These are phyloP conservation scores for Muscicapa comitata DNA, from an alignment of 2,797 vertebrate species.

Conservation along the genomic window DNA sequence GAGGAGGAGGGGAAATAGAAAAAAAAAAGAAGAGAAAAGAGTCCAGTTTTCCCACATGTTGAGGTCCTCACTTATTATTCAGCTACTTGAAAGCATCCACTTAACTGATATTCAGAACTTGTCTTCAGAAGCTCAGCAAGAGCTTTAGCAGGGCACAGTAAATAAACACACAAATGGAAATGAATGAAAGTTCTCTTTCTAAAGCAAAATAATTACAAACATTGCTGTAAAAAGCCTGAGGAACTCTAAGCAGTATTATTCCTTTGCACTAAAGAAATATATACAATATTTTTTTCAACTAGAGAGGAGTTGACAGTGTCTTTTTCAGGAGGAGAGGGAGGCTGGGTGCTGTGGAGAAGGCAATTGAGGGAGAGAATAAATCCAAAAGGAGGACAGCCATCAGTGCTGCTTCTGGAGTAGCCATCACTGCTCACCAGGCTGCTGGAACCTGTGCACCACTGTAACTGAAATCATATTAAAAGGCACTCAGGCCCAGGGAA, in stretches of 20 bases:
- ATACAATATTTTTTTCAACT: neutral
- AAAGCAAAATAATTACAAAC: neutral
- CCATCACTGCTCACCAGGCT: neutral
- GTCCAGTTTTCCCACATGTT: neutral
- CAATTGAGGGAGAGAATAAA: neutral
- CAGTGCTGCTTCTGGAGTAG: neutral
- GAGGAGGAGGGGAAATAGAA: no score
- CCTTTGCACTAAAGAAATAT: neutral
- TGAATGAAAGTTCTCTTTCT: neutral
- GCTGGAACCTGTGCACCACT: neutral
- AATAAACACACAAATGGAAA: neutral
- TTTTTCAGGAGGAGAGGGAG: neutral
- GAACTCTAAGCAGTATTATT: neutral
- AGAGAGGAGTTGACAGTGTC: rapidly evolving
- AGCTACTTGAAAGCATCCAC: neutral
- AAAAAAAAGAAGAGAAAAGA: neutral
- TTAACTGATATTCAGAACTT: neutral
- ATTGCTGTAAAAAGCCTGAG: neutral
- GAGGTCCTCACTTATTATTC: neutral
- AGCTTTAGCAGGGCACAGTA: neutral
- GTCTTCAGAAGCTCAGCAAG: neutral
- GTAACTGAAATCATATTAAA: neutral
- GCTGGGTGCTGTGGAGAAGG: neutral
- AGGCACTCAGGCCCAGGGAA: neutral
- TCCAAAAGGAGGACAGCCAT: neutral